Evolutionary conservation across 2,888 invertebrate species (phyloP), one percentile per base, ranked within the genome.

Genomic region (Microchrysa polita): DNA sequence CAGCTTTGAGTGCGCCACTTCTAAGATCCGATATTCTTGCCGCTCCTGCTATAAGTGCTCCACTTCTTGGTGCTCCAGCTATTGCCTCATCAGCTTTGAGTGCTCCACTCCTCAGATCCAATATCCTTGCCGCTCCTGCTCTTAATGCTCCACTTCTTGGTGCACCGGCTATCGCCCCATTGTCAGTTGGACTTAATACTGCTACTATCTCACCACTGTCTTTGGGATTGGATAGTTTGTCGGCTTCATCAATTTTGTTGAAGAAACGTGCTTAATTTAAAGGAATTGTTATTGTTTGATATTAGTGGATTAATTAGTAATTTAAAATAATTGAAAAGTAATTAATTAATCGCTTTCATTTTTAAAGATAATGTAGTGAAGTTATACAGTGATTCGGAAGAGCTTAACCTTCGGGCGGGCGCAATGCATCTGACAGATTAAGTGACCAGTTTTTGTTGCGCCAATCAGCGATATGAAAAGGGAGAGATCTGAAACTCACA

Each of bases 231-330:
- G 10, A 55, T 20, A n/a, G 5, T 5, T 55, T 2, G 55, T 5
- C 18, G 5, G 55, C 55, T 55, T 20, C 55, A 7, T n/a, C 22
- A 2, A 20, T 16, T 20, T 2, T 55, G 5, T 18, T 10, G 55
- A 55, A 55, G 55, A 55, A 55, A 55, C 55, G 55, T 20, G 55
- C 55, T 55, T 52, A 52, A 52, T 10, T 16, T 52, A 16, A 10
- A 52, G 27, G 27, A 34, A 16, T 52, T 52, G 5, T 52, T 10
- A 52, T 16, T 16, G n/a, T 52, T n/a, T n/a, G n/a, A n/a, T n/a
- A n/a, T n/a, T n/a, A n/a, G n/a, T n/a, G n/a, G n/a, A n/a, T n/a
- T n/a, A n/a, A n/a, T n/a, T n/a, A n/a, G n/a, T n/a, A n/a, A n/a
- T n/a, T n/a, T n/a, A n/a, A n/a, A n/a, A n/a, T n/a, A n/a, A n/a